These are phyloP conservation scores for Urechis unicinctus DNA, from an alignment of 2,888 invertebrate genomes.

Conservation along the genomic window DNA sequence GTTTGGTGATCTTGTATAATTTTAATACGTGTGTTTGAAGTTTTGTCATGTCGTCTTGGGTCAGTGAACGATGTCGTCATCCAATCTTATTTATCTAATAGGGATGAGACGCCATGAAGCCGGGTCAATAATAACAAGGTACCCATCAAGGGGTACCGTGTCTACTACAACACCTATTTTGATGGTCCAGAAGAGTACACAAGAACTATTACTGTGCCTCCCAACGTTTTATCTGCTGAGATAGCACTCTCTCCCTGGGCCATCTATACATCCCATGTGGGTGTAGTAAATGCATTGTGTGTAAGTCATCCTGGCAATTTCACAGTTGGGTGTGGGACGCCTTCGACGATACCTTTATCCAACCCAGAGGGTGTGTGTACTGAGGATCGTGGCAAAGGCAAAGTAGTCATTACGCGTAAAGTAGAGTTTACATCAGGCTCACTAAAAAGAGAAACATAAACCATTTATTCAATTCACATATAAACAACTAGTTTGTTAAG, in stretches of 20 bases:
- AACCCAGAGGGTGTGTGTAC: conserved; percentile 92
- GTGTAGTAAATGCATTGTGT: conserved; percentile 90
- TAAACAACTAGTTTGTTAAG: too few species aligned
- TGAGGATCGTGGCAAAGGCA: conserved; percentile 69
- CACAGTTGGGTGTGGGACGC: conserved; percentile 68
- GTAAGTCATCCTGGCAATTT: conserved; percentile 71
- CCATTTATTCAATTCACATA: too few species aligned
- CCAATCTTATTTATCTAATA: conserved; percentile 57
- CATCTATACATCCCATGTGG: conserved; percentile 90
- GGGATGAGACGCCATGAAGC: conserved; percentile 75
- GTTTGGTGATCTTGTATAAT: background rate
- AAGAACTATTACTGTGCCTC: conserved; percentile 68
- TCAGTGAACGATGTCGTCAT: conserved; percentile 60
- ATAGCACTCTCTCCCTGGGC: conserved; percentile 78
- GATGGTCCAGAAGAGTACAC: conserved; percentile 20
- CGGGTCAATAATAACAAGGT: conserved; percentile 36
- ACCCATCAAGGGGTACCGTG: conserved; percentile 27
- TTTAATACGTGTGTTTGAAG: background rate
- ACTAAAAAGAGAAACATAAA: too few species aligned
- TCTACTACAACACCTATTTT: conserved; percentile 37
- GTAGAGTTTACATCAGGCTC: too few species aligned
- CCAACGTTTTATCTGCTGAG: background rate
- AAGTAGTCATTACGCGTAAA: conserved; percentile 87
- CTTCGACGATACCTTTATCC: conserved; percentile 79
- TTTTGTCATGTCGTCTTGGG: conserved; percentile 58